These are phyloP conservation scores for Chionodraco myersi DNA, from an alignment of 2,113 vertebrate species.

Conservation along the genomic window DNA sequence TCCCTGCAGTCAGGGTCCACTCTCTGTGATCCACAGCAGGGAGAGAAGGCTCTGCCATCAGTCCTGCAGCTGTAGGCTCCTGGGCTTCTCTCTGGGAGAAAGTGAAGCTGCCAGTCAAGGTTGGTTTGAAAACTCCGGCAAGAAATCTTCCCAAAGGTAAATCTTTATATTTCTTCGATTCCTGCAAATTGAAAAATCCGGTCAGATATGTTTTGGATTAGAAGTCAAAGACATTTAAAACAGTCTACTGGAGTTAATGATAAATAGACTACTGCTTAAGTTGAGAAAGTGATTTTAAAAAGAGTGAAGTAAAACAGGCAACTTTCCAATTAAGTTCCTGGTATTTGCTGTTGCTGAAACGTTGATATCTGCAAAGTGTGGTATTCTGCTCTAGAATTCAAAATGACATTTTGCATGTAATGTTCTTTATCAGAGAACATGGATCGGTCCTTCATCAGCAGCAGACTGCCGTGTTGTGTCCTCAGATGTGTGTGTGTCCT, in stretches of 20 bases:
- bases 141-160: conserved; percentile 13
- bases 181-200: not conserved
- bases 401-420: not conserved
- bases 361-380: not conserved
- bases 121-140: not conserved
- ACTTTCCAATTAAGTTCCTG: not conserved
- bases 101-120: not conserved
- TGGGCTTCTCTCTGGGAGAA: not conserved
- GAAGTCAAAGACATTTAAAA: not conserved
- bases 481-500: not conserved
- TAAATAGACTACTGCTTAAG: accelerated
- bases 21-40: not conserved
- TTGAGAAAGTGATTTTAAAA: not conserved
- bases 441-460: not conserved
- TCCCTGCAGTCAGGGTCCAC: not conserved
- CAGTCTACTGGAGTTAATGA: not conserved
- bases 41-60: not conserved
- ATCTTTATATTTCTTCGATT: not conserved
- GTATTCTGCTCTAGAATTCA: not conserved
- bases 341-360: not conserved
- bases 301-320: not conserved
- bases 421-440: no score
- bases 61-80: conserved; percentile 7
- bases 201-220: not conserved
- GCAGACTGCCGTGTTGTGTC: not conserved